Percentiles rank a stretch among this genome's conserved stretches.
Evolutionary conservation across 2,113 vertebrate genomes (phyloP).

Genomic region (Proteles cristata): DNA sequence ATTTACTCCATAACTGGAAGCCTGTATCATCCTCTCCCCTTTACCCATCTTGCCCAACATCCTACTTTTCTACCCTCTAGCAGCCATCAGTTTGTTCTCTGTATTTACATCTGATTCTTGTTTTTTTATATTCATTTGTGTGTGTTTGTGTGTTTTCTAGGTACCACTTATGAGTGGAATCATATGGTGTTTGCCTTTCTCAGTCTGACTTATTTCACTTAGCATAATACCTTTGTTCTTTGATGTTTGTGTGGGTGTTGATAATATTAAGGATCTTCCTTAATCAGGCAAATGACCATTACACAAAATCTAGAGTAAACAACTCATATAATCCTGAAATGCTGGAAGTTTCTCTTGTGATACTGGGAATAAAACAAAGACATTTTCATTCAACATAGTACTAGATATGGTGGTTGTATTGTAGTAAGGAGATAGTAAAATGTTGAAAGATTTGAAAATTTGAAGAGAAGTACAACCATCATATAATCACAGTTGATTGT

Average conservation of each 20-base stretch:
- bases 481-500: not conserved
- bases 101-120: not conserved
- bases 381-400: not conserved
- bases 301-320: not conserved
- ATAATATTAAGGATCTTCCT: not conserved
- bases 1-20: not conserved
- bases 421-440: not conserved
- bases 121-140: not conserved
- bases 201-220: not conserved
- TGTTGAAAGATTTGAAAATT: slow-evolving; percentile 34
- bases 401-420: not conserved
- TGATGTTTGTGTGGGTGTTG: not conserved
- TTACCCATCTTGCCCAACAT: not conserved
- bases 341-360: not conserved
- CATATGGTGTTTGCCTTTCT: not conserved
- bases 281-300: not conserved
- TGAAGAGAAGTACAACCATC: not conserved
- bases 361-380: not conserved
- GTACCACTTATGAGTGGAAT: not conserved
- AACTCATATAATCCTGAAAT: not conserved
- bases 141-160: not conserved
- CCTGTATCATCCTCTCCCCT: not conserved
- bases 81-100: not conserved
- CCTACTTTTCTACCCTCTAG: not conserved
- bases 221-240: not conserved